These are phyloP conservation scores for Leuctra nigra DNA, from an alignment of 2,888 invertebrate species.

Conservation along the genomic window DNA sequence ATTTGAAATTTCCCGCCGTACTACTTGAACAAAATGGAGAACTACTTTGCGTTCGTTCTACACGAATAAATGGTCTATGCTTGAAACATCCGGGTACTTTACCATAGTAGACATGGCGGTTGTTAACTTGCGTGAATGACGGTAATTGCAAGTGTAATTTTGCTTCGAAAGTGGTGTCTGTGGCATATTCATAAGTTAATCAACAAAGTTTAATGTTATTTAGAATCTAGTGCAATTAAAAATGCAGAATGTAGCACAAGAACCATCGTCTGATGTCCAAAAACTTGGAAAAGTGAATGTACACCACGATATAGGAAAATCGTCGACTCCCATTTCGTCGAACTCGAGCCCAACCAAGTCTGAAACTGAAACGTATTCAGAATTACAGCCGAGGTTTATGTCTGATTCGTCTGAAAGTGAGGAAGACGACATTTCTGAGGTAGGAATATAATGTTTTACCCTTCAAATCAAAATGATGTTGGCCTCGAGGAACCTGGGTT, in stretches of 20 bases:
- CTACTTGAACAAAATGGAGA: conserved; percentile 6
- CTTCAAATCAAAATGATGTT: conserved; percentile 32
- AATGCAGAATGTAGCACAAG: conserved; percentile 89
- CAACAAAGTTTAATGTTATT: conserved; percentile 42
- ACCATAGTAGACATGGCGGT: conserved; percentile 77
- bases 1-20: too few relatives aligned
- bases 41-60: conserved; percentile 8
- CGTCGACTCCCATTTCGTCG: conserved; percentile 78
- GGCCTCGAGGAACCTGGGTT: conserved; percentile 29
- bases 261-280: conserved; percentile 66
- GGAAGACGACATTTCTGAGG: conserved; percentile 95
- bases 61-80: conserved; percentile 12
- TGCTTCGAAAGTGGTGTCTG: conserved; percentile 36
- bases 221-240: conserved; percentile 60
- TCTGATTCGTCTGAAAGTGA: conserved; percentile 93
- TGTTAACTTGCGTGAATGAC: conserved; percentile 49
- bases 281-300: conserved; percentile 73
- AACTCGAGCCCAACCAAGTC: conserved; percentile 77
- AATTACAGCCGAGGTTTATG: conserved; percentile 80
- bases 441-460: conserved; percentile 43
- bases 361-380: conserved; percentile 81
- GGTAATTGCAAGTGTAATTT: conserved; percentile 39
- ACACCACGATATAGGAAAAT: conserved; percentile 45
- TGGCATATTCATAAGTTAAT: conserved; percentile 37
- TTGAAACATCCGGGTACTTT: conserved; percentile 55